Evolutionary conservation across 2,113 vertebrate genomes (phyloP).

Genomic region (Dipodomys spectabilis): DNA sequence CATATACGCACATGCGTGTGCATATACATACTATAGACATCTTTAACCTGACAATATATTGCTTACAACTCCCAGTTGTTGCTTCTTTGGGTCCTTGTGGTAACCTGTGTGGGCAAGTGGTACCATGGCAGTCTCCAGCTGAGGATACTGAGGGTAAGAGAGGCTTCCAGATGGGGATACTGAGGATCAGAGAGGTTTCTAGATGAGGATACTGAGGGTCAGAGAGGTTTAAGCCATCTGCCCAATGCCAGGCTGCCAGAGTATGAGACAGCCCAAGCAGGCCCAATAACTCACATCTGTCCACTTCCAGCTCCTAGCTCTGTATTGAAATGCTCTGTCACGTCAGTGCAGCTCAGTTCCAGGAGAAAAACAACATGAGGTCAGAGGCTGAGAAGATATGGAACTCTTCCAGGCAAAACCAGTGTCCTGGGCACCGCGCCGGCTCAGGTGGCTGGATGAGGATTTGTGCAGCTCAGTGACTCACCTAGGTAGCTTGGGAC

Average conservation of each 20-base stretch:
- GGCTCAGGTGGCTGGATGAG: background rate
- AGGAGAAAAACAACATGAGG: background rate
- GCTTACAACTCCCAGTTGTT: background rate
- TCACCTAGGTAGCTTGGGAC: background rate
- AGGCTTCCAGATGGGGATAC: too few species aligned
- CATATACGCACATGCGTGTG: too few species aligned
- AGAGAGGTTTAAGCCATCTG: background rate
- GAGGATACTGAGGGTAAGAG: background rate
- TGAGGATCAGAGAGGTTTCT: too few species aligned
- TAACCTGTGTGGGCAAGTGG: background rate
- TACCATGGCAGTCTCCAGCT: fast-evolving
- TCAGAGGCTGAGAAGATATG: background rate
- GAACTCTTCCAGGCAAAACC: fast-evolving
- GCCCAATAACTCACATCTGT: background rate
- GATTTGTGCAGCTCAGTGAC: fast-evolving
- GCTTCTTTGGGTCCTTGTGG: background rate
- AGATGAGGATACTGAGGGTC: background rate
- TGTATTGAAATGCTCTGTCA: fast-evolving
- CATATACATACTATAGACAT: too few species aligned
- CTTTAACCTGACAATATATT: too few species aligned
- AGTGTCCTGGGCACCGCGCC: fast-evolving
- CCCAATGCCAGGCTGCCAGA: too few species aligned
- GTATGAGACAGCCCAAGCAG: background rate
- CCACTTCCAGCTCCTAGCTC: background rate
- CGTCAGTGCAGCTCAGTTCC: background rate